These are phyloP conservation scores for Notodonta dromedarius DNA, from an alignment of 2,888 invertebrate genomes.

Conservation along the genomic window DNA sequence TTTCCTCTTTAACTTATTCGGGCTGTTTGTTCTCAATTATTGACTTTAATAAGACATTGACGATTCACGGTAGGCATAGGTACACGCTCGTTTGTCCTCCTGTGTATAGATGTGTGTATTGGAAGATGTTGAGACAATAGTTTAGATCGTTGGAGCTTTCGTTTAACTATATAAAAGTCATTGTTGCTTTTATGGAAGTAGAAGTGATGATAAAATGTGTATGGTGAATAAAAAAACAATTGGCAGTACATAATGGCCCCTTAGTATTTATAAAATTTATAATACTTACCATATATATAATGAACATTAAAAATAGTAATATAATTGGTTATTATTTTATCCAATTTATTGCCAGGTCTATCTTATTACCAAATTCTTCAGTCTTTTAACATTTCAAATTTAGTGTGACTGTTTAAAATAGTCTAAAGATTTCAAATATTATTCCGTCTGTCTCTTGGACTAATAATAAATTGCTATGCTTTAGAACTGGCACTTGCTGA, in stretches of 20 bases:
- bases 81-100: conserved; percentile 1
- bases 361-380: too few relatives aligned
- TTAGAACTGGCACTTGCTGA: not conserved
- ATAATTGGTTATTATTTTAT: too few relatives aligned
- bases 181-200: too few relatives aligned
- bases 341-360: too few relatives aligned
- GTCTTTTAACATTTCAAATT: not conserved
- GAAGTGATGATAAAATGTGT: too few relatives aligned
- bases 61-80: conserved; percentile 56
- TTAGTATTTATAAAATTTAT: too few relatives aligned
- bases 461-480: not conserved
- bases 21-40: conserved; percentile 67
- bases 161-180: too few relatives aligned
- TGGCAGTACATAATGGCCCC: too few relatives aligned
- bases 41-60: conserved; percentile 70
- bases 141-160: not conserved
- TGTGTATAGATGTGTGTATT: conserved; percentile 3
- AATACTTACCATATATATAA: too few relatives aligned
- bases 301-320: too few relatives aligned
- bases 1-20: conserved; percentile 67
- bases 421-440: not conserved
- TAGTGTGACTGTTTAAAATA: not conserved
- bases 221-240: too few relatives aligned
- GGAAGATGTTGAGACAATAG: not conserved
- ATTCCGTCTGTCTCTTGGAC: not conserved